Base-by-base conservation (phyloP, 2,797 vertebrate species). In the Tolypeutes matacus region DNA sequence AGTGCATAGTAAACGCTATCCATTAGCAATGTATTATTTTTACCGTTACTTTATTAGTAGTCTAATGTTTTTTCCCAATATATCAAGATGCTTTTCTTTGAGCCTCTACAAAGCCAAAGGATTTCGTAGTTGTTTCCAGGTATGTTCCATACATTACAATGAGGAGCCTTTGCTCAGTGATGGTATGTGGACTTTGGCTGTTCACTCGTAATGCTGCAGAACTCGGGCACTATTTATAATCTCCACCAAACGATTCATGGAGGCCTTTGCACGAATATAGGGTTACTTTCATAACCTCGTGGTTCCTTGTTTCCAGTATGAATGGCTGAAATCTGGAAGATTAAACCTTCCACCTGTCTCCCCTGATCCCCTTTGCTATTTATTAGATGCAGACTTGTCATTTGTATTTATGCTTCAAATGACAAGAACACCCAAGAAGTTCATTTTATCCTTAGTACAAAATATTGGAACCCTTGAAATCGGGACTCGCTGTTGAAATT, bases 141-240 rank as follows among this genome's bases (percentile, higher is more conserved):
- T 49, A 4, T 29, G 10, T 91, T 91, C 27, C 31, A 60, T 62
- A 60, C 25, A 13, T 69, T 65, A n/a, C 2, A 23, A 17, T 65
- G 46, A 67, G 12, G 64, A 89, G 56, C n/a, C 15, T 46, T 77
- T 72, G 27, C 46, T 73, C 20, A 56, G 36, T 6, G 25, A 90
- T 42, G 51, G 39, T 58, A 82, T n/a, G 29, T 39, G 31, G 64
- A 83, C 29, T 93, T 89, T 49, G 56, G 46, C 70, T 92, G 0
- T 27, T 31, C 13, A 13, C 11, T 42, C 23, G 0, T 0, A 85
- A 77, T 58, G 70, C 10, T 2, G 13, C 81, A 18, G 86, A 92
- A 65, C 42, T 21, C 88, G 69, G 84, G 56, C 62, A 67, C 39
- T 80, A 73, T 77, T 93, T 65, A 2, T 95, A 93, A 96, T 70